phyloP scores from a whole-genome alignment of 2,113 vertebrate species.

The Columba janthina region DNA sequence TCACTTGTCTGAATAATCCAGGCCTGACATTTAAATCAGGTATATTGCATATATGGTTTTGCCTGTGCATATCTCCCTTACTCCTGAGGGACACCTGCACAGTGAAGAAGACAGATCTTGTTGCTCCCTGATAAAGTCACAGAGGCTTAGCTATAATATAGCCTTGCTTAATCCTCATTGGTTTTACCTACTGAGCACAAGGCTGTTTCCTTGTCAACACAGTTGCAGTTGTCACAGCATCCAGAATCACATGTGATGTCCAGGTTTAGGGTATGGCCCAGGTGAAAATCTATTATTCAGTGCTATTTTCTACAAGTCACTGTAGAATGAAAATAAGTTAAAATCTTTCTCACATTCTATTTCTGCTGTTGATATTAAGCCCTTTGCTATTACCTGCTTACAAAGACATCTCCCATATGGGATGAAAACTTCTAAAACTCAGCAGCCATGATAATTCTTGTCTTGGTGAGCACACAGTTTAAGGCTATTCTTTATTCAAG shows the following conservation, averaged over 20 bases:
- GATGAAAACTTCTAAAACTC: background rate
- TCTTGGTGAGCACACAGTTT: background rate
- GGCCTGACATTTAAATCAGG: conserved; percentile 51
- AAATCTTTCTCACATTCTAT: background rate
- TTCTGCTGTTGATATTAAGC: background rate
- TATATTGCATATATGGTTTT: background rate
- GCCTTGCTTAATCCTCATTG: conserved; percentile 78
- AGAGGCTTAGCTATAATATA: conserved; percentile 73
- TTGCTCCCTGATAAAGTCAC: conserved; percentile 76
- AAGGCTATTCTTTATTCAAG: background rate
- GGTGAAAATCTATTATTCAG: conserved; percentile 54
- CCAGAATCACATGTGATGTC: conserved; percentile 68
- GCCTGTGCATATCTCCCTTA: conserved; percentile 9
- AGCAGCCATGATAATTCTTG: background rate
- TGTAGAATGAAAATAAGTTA: background rate
- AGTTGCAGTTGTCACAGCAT: conserved; percentile 75
- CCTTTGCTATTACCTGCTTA: background rate
- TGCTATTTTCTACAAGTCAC: conserved; percentile 41
- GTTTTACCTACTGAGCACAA: conserved; percentile 74
- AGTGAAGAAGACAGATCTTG: conserved; percentile 65
- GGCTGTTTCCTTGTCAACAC: conserved; percentile 81
- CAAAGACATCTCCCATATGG: background rate
- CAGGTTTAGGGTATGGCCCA: conserved; percentile 69
- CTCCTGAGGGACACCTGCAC: conserved; percentile 54
- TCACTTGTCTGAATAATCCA: conserved; percentile 66